These are phyloP conservation scores for Vanessa cardui DNA, from an alignment of 2,888 invertebrate species.

Conservation along the genomic window DNA sequence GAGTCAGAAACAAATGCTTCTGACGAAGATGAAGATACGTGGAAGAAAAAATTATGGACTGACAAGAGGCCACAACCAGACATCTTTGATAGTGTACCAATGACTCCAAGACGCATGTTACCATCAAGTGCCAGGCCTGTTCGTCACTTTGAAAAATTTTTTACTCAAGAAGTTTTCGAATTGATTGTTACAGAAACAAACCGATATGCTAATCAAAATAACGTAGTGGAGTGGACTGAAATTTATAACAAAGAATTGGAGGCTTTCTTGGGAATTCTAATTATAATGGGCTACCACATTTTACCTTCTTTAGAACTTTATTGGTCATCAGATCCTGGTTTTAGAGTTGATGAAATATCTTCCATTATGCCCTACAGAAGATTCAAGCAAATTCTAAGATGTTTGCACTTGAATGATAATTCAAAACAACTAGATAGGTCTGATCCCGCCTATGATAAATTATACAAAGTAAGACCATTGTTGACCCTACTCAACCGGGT, in stretches of 20 bases:
- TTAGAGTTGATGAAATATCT: slow-evolving; percentile 15
- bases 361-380: slow-evolving; percentile 13
- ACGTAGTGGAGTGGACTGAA: neutral
- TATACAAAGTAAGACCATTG: neutral
- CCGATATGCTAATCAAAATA: slow-evolving; percentile 5
- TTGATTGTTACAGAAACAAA: slow-evolving; percentile 5
- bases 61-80: neutral
- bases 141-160: slow-evolving; percentile 6
- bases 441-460: neutral
- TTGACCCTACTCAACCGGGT: neutral
- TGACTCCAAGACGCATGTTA: neutral
- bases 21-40: slow-evolving; percentile 3
- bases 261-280: slow-evolving; percentile 9
- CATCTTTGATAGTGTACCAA: slow-evolving; percentile 1
- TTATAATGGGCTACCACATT: slow-evolving; percentile 11
- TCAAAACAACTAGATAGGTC: neutral
- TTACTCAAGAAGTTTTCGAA: slow-evolving; percentile 6
- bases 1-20: neutral
- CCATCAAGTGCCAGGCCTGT: slow-evolving; percentile 6
- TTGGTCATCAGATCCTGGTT: slow-evolving; percentile 17
- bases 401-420: neutral
- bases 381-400: slow-evolving; percentile 6
- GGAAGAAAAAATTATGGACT: slow-evolving; percentile 1
- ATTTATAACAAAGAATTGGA: slow-evolving; percentile 11
- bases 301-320: slow-evolving; percentile 16